These are phyloP conservation scores for Pyralis farinalis DNA, from an alignment of 2,888 invertebrate species.

Conservation along the genomic window DNA sequence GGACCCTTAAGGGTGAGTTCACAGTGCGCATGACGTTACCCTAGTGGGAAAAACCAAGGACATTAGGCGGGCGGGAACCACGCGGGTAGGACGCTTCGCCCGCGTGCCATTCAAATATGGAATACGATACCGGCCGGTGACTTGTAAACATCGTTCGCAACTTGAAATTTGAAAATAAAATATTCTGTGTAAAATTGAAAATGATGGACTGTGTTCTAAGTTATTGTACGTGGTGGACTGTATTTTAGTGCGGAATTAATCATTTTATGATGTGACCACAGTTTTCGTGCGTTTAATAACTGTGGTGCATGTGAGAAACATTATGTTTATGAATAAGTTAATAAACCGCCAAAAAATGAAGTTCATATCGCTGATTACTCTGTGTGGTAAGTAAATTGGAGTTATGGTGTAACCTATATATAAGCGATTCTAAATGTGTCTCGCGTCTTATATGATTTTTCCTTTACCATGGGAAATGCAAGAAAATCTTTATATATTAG, in stretches of 20 bases:
- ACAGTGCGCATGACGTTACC: constrained; percentile 70
- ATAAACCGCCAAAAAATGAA: constrained; percentile 55
- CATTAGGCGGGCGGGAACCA: constrained; percentile 52
- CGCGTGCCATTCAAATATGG: constrained; percentile 42
- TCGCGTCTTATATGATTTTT: too few relatives aligned
- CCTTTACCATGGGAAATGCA: too few relatives aligned
- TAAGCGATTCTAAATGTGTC: too few relatives aligned
- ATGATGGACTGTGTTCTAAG: constrained; percentile 14
- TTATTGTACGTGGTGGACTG: constrained; percentile 11
- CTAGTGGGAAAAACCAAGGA: constrained; percentile 73
- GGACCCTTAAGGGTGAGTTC: constrained; percentile 64
- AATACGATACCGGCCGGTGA: constrained; percentile 47
- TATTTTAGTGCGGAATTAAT: constrained; percentile 20
- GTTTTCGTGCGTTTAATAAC: constrained; percentile 16
- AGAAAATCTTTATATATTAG: too few relatives aligned
- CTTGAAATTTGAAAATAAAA: constrained; percentile 13
- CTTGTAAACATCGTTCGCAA: constrained; percentile 40
- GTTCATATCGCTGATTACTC: constrained; percentile 54
- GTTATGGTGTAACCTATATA: too few relatives aligned
- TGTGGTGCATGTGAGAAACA: constrained; percentile 26
- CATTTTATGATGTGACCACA: constrained; percentile 44
- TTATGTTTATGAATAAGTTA: constrained; percentile 31
- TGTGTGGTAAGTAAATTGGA: constrained; percentile 75
- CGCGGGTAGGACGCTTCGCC: constrained; percentile 40
- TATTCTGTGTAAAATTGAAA: constrained; percentile 11